These are phyloP conservation scores for Anastrepha ludens DNA, from an alignment of 1,140 invertebrate genomes.

Conservation along the genomic window DNA sequence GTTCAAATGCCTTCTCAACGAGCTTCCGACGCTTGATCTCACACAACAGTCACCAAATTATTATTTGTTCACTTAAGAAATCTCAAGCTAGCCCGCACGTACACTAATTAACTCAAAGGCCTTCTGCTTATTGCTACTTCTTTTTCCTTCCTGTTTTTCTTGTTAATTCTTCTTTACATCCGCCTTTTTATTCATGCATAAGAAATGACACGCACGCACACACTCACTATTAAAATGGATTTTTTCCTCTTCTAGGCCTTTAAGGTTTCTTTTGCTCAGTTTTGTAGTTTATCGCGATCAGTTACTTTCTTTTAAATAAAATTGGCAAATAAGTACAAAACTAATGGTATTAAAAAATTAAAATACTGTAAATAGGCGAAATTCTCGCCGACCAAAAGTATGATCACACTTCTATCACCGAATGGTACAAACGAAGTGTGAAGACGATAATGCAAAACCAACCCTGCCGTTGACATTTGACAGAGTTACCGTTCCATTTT, in stretches of 20 bases:
- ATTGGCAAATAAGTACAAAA: background rate
- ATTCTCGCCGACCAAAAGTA: background rate
- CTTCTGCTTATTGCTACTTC: constrained; percentile 28
- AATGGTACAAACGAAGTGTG: constrained; percentile 8
- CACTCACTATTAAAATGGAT: background rate
- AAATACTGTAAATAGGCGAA: background rate
- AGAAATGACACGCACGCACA: constrained; percentile 48
- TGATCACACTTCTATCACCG: constrained; percentile 6
- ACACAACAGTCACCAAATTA: background rate
- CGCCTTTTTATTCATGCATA: background rate
- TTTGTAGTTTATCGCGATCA: constrained; percentile 15
- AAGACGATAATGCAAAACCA: background rate
- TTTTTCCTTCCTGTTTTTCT: constrained; percentile 35
- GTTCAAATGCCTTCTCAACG: background rate
- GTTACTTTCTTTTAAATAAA: constrained; percentile 42
- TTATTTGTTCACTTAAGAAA: constrained; percentile 34
- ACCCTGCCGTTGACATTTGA: background rate
- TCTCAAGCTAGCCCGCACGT: background rate
- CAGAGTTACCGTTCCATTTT: background rate
- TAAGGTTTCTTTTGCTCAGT: background rate
- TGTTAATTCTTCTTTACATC: constrained; percentile 17
- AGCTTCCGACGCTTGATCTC: constrained; percentile 3
- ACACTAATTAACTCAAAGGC: constrained; percentile 20
- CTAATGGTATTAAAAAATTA: background rate
- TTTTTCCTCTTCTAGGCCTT: background rate